Evolutionary conservation across 1,140 invertebrate genomes (phyloP).

Genomic region (Hestina assimilis): DNA sequence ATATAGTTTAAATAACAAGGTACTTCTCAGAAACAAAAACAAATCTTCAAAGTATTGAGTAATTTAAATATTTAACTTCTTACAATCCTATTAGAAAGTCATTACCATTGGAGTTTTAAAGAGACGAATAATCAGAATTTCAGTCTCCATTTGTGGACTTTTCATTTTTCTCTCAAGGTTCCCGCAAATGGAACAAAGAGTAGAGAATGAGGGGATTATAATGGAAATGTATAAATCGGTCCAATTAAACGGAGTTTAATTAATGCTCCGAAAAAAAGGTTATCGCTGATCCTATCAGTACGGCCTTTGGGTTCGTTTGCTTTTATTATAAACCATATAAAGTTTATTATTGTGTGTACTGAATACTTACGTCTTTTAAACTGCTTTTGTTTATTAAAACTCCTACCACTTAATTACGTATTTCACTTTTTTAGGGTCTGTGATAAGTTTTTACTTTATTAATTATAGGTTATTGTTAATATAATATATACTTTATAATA

Average conservation of each 20-base stretch:
- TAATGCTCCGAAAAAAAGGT: constrained; percentile 29
- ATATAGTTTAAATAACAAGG: no score
- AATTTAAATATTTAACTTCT: background rate
- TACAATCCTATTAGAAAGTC: background rate
- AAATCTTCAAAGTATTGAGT: no score
- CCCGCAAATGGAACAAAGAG: constrained; percentile 25
- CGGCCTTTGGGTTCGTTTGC: constrained; percentile 7
- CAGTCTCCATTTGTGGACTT: constrained; percentile 3
- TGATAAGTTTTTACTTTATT: no score
- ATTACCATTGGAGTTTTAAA: constrained; percentile 1
- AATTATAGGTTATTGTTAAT: no score
- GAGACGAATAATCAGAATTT: constrained; percentile 11
- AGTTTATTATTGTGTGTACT: background rate
- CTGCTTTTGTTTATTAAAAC: no score
- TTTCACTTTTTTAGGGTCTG: no score
- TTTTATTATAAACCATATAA: background rate
- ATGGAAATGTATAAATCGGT: constrained; percentile 27
- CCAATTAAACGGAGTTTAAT: constrained; percentile 32
- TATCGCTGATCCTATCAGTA: constrained; percentile 25
- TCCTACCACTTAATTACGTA: no score
- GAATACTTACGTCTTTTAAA: no score
- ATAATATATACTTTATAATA: no score
- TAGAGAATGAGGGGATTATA: constrained; percentile 20
- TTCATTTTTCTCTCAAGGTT: constrained; percentile 3
- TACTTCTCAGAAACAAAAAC: no score